Evolutionary conservation across 2,797 vertebrate species (phyloP).

Genomic region (Acanthurus lineatus): DNA sequence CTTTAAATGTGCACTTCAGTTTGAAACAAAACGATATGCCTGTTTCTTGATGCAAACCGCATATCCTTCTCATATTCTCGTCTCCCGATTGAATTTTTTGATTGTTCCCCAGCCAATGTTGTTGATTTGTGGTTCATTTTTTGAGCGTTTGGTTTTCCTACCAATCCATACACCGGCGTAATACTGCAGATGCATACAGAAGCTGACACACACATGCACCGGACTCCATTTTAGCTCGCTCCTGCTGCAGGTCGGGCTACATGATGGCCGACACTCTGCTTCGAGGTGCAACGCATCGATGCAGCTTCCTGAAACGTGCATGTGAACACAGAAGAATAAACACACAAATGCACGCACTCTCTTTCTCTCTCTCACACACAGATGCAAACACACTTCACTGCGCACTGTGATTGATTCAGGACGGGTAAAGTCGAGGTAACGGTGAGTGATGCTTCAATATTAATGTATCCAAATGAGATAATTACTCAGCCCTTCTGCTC

Average conservation of each 20-base stretch:
- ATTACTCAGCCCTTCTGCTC: constrained; percentile 81
- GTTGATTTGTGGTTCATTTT: constrained; percentile 65
- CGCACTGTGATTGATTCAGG: constrained; percentile 69
- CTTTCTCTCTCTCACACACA: constrained; percentile 40
- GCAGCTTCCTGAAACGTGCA: constrained; percentile 15
- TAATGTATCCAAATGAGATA: constrained; percentile 83
- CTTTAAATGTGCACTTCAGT: constrained; percentile 67
- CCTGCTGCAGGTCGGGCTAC: constrained; percentile 55
- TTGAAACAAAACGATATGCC: constrained; percentile 49
- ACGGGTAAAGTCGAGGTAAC: constrained; percentile 53
- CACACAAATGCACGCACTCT: neutral
- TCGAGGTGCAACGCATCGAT: constrained; percentile 35
- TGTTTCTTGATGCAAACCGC: constrained; percentile 31
- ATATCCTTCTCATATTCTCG: constrained; percentile 62
- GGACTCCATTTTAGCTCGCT: constrained; percentile 78
- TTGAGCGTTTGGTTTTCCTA: constrained; percentile 33
- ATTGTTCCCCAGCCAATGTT: constrained; percentile 62
- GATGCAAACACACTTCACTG: constrained; percentile 32
- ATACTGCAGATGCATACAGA: constrained; percentile 32
- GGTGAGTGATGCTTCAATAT: constrained; percentile 76
- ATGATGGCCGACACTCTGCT: constrained; percentile 78
- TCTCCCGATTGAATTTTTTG: constrained; percentile 61
- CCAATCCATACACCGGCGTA: constrained; percentile 44
- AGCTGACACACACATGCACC: constrained; percentile 32
- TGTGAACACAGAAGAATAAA: constrained; percentile 19